These are phyloP conservation scores for Tethya wilhelma DNA, from an alignment of 37 sponge, comb jelly and placozoan genomes.

Conservation along the genomic window DNA sequence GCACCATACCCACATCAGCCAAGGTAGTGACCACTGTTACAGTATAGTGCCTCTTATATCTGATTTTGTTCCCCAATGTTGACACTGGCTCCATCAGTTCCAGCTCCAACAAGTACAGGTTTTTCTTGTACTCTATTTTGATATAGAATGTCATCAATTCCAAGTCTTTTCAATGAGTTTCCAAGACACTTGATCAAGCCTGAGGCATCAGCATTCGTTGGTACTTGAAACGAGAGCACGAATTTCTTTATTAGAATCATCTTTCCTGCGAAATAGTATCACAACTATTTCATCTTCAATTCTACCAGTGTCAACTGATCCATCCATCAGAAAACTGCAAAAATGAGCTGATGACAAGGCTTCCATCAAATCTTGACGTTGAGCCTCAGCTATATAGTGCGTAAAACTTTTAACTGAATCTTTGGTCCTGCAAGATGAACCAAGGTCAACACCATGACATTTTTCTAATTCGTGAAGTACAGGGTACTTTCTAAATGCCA, in stretches of 20 bases:
- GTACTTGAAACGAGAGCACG: not conserved
- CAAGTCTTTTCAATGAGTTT: no score
- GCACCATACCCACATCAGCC: no score
- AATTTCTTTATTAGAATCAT: not conserved
- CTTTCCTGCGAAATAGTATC: not conserved
- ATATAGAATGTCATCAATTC: no score
- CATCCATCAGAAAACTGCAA: not conserved
- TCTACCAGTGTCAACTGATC: not conserved
- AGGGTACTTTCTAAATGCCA: no score
- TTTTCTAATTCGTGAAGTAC: not conserved
- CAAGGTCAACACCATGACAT: not conserved
- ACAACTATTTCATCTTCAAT: not conserved
- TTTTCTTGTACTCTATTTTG: no score
- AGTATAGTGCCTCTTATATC: no score
- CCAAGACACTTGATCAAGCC: no score
- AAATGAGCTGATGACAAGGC: not conserved
- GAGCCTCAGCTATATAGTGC: not conserved
- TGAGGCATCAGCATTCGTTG: no score
- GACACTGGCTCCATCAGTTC: no score
- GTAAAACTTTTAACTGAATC: not conserved
- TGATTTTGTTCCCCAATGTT: no score
- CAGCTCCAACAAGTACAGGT: no score
- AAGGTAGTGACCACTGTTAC: no score
- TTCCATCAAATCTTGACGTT: not conserved
- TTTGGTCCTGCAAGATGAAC: not conserved